These are phyloP conservation scores for Myotis davidii DNA, from an alignment of 2,113 vertebrate species.

Conservation along the genomic window DNA sequence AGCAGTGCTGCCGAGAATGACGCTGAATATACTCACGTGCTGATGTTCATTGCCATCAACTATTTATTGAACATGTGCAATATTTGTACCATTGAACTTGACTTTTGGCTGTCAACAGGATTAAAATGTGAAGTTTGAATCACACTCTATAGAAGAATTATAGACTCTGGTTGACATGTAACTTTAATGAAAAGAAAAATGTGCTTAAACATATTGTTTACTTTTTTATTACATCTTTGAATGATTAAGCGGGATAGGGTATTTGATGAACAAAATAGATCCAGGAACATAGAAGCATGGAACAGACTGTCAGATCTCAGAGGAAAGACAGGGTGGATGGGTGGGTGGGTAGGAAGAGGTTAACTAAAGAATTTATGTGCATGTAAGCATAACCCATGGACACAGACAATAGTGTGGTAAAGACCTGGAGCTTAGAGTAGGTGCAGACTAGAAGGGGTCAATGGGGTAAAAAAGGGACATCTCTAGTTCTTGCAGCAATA, in stretches of 20 bases:
- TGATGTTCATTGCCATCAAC: not conserved
- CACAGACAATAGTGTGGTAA: no score
- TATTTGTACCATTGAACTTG: not conserved
- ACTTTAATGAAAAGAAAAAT: slow-evolving; percentile 25
- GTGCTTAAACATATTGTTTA: not conserved
- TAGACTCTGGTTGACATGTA: not conserved
- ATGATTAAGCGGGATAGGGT: not conserved
- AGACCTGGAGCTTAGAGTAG: no score
- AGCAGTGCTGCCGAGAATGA: not conserved
- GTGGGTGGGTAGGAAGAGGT: no score
- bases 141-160: not conserved
- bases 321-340: no score
- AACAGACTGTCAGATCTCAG: no score
- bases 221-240: slow-evolving; percentile 14
- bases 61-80: not conserved
- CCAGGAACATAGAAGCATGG: no score
- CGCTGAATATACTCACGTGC: not conserved
- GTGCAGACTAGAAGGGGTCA: no score
- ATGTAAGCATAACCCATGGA: no score
- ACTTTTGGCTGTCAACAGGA: not conserved
- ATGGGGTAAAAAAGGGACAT: no score
- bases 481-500: no score
- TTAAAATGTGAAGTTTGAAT: not conserved
- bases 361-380: no score
- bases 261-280: not conserved